A percentile compares a stretch with the other conserved stretches of the same genome.
Evolutionary conservation across 2,888 invertebrate genomes (phyloP).

Genomic region (Euplexia lucipara): DNA sequence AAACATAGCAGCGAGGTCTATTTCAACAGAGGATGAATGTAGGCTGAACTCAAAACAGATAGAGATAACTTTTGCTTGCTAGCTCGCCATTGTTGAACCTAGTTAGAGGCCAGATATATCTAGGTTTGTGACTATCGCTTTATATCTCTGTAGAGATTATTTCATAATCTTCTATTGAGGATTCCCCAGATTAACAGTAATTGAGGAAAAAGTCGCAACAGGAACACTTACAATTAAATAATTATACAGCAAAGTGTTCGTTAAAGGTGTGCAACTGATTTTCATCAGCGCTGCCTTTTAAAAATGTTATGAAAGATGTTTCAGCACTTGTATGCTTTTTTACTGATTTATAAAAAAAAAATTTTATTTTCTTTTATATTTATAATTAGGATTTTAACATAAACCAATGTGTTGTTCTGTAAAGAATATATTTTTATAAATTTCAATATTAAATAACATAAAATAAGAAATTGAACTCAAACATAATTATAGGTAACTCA

Average conservation of each 20-base stretch:
- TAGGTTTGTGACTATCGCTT: background rate
- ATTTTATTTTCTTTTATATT: too few relatives aligned
- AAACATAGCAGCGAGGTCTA: conserved; percentile 5
- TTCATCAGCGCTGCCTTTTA: conserved; percentile 14
- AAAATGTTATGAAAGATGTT: background rate
- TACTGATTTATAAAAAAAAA: too few relatives aligned
- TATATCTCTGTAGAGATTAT: background rate
- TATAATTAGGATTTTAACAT: too few relatives aligned
- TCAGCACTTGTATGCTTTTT: conserved; percentile 18
- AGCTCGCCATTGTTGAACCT: conserved; percentile 19
- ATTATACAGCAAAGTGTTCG: too few relatives aligned
- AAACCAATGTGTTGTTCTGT: too few relatives aligned
- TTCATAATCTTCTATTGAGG: conserved; percentile 8
- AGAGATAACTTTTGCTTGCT: conserved; percentile 29
- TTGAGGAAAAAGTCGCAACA: conserved; percentile 12
- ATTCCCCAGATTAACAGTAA: background rate
- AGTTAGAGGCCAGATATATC: conserved; percentile 1
- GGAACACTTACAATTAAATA: conserved; percentile 3
- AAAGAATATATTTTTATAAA: too few relatives aligned
- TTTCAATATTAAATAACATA: too few relatives aligned
- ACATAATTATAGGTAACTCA: too few relatives aligned
- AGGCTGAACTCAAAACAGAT: conserved; percentile 25
- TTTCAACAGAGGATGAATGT: conserved; percentile 32
- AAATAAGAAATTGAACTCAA: too few relatives aligned
- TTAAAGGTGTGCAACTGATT: background rate